These are phyloP conservation scores for Amblyteles armatorius DNA, from an alignment of 2,888 invertebrate genomes.

Conservation along the genomic window DNA sequence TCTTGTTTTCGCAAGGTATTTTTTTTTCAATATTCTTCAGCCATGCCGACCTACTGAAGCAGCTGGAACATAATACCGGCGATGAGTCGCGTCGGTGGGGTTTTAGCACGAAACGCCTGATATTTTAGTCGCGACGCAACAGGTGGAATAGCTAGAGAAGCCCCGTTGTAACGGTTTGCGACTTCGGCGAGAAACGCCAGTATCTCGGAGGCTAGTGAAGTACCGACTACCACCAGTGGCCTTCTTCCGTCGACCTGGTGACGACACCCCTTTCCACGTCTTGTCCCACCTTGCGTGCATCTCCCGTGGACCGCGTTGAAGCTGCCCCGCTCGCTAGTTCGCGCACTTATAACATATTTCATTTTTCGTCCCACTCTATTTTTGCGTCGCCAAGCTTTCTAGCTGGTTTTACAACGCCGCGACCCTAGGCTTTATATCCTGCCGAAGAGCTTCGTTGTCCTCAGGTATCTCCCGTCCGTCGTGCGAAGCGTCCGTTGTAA, in stretches of 20 bases:
- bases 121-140: constrained; percentile 66
- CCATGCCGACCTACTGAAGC: constrained; percentile 53
- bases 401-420: constrained; percentile 81
- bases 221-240: constrained; percentile 26
- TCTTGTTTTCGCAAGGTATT: constrained; percentile 6
- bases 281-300: constrained; percentile 28
- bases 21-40: neutral
- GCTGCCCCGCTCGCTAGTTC: constrained; percentile 61
- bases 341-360: constrained; percentile 84
- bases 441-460: constrained; percentile 77
- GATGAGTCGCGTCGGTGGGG: constrained; percentile 33
- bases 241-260: constrained; percentile 64
- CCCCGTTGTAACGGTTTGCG: constrained; percentile 65
- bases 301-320: constrained; percentile 58
- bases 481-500: constrained; percentile 74
- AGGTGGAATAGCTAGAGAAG: constrained; percentile 58
- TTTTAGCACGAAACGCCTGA: constrained; percentile 56
- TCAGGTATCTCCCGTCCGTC: constrained; percentile 82
- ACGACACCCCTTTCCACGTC: constrained; percentile 35
- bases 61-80: constrained; percentile 64
- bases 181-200: constrained; percentile 17
- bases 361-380: constrained; percentile 83
- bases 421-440: constrained; percentile 80
- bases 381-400: constrained; percentile 81
- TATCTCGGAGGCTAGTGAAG: constrained; percentile 30